Conservation (phyloP, 2,888 invertebrate genomes). For the Watsonalla binaria region DNA sequence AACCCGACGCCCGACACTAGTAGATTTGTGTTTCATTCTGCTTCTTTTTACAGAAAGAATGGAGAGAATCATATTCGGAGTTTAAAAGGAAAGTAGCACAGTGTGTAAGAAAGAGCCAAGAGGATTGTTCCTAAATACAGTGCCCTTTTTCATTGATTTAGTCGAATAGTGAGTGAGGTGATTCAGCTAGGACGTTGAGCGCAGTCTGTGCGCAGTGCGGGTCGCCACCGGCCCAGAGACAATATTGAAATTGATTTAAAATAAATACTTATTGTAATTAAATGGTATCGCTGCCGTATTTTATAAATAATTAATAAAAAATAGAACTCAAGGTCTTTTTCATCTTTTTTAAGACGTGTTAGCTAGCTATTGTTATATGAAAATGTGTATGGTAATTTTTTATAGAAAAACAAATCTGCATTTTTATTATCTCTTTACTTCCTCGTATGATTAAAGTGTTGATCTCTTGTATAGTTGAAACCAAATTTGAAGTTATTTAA, state of each 20-base stretch:
- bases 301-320: constrained; percentile 68
- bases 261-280: constrained; percentile 76
- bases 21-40: constrained; percentile 73
- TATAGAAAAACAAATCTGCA: constrained; percentile 73
- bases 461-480: constrained; percentile 68
- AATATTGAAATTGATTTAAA: constrained; percentile 77
- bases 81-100: constrained; percentile 98
- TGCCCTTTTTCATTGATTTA: constrained; percentile 73
- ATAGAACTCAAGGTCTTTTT: constrained; percentile 74
- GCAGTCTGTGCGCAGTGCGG: constrained; percentile 46
- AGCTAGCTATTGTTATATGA: constrained; percentile 72
- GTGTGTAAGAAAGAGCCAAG: constrained; percentile 99
- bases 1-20: constrained; percentile 56
- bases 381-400: constrained; percentile 74
- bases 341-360: constrained; percentile 77
- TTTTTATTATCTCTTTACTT: constrained; percentile 48
- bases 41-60: constrained; percentile 93
- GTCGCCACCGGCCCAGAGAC: constrained; percentile 67
- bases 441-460: constrained; percentile 49
- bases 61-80: constrained; percentile 97
- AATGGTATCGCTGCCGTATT: constrained; percentile 76
- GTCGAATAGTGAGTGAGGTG: constrained; percentile 74
- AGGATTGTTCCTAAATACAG: constrained; percentile 93
- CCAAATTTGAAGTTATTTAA: constrained; percentile 58
- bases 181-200: constrained; percentile 54